Percentiles rank a stretch among this genome's conserved stretches.
These are phyloP conservation scores for Kryptolebias marmoratus DNA, from an alignment of 2,113 vertebrate species.

Conservation along the genomic window DNA sequence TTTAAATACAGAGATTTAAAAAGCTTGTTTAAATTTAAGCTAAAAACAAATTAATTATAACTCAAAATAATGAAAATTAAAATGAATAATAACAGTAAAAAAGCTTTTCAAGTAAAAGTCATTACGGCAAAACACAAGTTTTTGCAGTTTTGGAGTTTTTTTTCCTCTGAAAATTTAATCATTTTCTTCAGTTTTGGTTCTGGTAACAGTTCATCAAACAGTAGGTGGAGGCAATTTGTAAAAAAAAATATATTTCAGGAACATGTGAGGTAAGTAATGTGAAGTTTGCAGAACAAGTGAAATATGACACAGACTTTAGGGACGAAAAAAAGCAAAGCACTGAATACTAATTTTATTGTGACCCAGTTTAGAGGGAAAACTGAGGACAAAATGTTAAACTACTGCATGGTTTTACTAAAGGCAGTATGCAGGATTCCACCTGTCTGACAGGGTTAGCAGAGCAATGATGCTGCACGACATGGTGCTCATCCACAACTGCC, in stretches of 20 bases:
- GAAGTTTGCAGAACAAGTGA: conserved; percentile 31
- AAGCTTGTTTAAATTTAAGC: neutral
- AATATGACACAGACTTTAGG: conserved; percentile 24
- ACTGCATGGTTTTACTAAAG: conserved; percentile 18
- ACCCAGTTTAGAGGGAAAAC: conserved; percentile 35
- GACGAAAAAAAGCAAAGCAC: conserved; percentile 31
- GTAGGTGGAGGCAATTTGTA: neutral
- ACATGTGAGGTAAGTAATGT: neutral
- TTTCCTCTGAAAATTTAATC: neutral
- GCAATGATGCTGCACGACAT: conserved; percentile 8
- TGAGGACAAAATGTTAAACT: conserved; percentile 26
- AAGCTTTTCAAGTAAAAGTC: no score
- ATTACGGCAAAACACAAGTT: no score
- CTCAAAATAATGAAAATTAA: no score
- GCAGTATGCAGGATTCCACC: conserved; percentile 25
- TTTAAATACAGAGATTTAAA: neutral
- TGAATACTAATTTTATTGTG: conserved; percentile 49
- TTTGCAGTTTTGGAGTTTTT: no score
- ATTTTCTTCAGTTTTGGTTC: neutral
- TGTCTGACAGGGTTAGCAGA: conserved; percentile 6
- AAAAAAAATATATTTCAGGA: neutral
- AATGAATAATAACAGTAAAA: neutral
- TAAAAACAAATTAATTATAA: neutral
- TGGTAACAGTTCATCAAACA: neutral
- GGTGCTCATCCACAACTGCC: conserved; percentile 31